phyloP scores from a whole-genome alignment of 2,113 vertebrate species.

The Cavia porcellus region DNA sequence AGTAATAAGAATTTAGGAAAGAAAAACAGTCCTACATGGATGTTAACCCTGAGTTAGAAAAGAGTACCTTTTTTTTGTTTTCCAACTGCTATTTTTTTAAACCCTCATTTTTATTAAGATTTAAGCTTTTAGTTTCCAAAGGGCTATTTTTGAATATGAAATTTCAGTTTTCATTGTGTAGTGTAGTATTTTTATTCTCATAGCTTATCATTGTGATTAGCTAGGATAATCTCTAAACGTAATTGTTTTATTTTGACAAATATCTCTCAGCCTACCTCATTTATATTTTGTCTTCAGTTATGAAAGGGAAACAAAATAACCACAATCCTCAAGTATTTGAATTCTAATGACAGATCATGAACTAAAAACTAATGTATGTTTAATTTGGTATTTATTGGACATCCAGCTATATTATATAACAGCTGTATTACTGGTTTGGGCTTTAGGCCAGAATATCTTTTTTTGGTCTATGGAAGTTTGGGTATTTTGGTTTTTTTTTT shows the following conservation, averaged over 20 bases:
- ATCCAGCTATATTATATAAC: background rate
- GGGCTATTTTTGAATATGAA: background rate
- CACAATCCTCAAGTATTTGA: background rate
- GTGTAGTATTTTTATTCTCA: conserved; percentile 17
- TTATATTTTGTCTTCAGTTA: conserved; percentile 49
- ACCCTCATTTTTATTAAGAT: conserved; percentile 30
- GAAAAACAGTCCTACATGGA: background rate
- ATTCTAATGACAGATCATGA: conserved; percentile 32
- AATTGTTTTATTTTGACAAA: background rate
- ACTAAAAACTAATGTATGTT: conserved; percentile 46
- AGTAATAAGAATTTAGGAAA: background rate
- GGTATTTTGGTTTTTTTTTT: too few species aligned
- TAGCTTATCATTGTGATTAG: conserved; percentile 25
- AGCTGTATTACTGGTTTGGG: conserved; percentile 33
- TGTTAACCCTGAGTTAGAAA: background rate
- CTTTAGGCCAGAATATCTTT: background rate
- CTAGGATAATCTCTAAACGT: conserved; percentile 33
- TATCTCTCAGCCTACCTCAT: conserved; percentile 20
- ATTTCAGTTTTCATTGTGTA: conserved; percentile 57
- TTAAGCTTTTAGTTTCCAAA: conserved; percentile 49
- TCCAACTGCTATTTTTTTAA: conserved; percentile 27
- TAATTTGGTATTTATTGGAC: conserved; percentile 18
- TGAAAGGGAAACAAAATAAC: background rate
- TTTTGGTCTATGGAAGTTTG: conserved; percentile 19
- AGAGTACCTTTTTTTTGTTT: conserved; percentile 45